phyloP scores from a whole-genome alignment of 2,888 invertebrate genomes.

The Sphinx pinastri region DNA sequence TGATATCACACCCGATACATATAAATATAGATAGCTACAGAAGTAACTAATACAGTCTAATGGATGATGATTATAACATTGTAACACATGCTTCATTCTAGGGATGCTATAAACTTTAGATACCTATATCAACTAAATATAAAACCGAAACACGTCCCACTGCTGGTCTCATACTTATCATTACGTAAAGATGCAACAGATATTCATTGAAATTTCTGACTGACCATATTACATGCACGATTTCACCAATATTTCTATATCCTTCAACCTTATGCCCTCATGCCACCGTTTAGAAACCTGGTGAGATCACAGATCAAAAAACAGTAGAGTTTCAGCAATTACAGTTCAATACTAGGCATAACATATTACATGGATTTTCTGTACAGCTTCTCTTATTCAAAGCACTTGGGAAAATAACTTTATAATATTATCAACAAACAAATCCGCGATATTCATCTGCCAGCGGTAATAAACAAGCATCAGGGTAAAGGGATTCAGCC shows the following conservation, averaged over 20 bases:
- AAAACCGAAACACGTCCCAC: background rate
- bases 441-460: conserved; percentile 14
- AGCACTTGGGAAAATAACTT: background rate
- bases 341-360: no score
- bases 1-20: no score
- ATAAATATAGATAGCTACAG: background rate
- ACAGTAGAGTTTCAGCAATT: no score
- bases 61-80: background rate
- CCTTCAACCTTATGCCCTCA: no score
- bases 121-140: background rate
- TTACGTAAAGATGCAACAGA: no score
- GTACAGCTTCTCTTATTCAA: background rate
- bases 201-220: no score
- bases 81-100: background rate
- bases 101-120: background rate
- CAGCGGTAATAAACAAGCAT: conserved; percentile 28
- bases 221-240: no score
- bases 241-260: no score
- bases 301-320: no score
- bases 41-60: background rate
- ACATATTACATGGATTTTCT: no score
- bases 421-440: background rate
- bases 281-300: no score
- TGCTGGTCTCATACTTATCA: background rate
- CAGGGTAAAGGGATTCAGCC: background rate